Percentiles rank a stretch among this genome's conserved stretches.
phyloP scores from a whole-genome alignment of 1,140 invertebrate genomes.

The Drosophila kurseongensis region DNA sequence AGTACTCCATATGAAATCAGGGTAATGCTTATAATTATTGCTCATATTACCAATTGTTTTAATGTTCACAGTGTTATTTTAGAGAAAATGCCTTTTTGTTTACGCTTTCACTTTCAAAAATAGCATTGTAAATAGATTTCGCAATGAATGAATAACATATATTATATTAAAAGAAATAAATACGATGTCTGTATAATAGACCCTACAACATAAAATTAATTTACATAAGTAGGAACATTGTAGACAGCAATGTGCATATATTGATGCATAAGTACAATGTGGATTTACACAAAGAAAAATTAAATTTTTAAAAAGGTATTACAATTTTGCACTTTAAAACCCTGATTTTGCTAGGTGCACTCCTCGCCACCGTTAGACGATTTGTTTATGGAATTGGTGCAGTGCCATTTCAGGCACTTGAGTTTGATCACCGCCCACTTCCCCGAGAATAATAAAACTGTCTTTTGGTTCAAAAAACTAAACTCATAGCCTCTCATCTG shows the following conservation, averaged over 20 bases:
- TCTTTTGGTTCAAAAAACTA: conserved; percentile 32
- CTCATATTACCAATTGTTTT: neutral
- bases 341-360: neutral
- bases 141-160: neutral
- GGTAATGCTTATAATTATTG: neutral
- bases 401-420: conserved; percentile 43
- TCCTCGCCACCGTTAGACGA: neutral
- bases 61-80: neutral
- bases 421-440: conserved; percentile 13
- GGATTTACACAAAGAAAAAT: too few species aligned
- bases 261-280: too few species aligned
- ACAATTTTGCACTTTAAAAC: too few species aligned
- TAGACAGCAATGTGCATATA: neutral
- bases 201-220: too few species aligned
- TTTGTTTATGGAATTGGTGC: neutral
- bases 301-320: too few species aligned
- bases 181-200: neutral
- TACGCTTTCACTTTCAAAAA: conserved; percentile 19
- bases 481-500: conserved; percentile 14
- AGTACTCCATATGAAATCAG: too few species aligned
- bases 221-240: neutral
- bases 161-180: conserved; percentile 14
- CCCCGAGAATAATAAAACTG: conserved; percentile 5
- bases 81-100: neutral
- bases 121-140: conserved; percentile 4